A percentile compares a stretch with the other conserved stretches of the same genome.
Evolutionary conservation across 2,113 vertebrate species (phyloP).

Genomic region (Callipepla squamata): DNA sequence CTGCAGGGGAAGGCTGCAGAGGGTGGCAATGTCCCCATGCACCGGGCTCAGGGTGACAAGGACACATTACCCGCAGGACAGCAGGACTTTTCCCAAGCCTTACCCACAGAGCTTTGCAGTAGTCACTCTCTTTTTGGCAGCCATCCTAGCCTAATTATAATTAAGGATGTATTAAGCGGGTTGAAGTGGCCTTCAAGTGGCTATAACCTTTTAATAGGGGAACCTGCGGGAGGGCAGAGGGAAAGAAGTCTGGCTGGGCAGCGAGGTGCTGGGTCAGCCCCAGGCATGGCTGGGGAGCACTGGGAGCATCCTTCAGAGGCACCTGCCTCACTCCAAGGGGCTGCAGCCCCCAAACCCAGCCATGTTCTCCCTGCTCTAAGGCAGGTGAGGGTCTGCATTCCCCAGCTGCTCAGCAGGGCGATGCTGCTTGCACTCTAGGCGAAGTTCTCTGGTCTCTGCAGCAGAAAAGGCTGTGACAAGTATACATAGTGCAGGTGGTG

Average conservation of each 20-base stretch:
- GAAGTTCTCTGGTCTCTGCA: accelerated
- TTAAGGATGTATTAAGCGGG: constrained; percentile 45
- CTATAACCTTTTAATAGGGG: constrained; percentile 17
- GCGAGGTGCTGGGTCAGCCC: not conserved
- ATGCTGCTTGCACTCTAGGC: accelerated
- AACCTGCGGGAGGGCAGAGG: not conserved
- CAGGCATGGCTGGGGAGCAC: accelerated
- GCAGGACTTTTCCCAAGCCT: not conserved
- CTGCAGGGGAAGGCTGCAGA: not conserved
- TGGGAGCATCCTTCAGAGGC: not conserved
- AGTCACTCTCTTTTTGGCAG: constrained; percentile 4
- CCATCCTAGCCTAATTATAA: constrained; percentile 38
- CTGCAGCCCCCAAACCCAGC: accelerated
- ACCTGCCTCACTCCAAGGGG: not conserved
- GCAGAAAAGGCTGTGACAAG: not conserved
- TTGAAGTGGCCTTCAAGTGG: constrained; percentile 55
- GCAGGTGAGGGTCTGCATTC: accelerated
- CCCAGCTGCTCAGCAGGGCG: not conserved
- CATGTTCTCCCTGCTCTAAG: not conserved
- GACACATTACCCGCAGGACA: not conserved
- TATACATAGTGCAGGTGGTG: not conserved
- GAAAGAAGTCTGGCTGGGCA: accelerated
- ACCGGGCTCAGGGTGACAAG: not conserved
- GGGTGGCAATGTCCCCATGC: not conserved
- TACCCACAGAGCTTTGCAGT: not conserved